phyloP scores from a whole-genome alignment of 2,888 invertebrate species.

The Melanophora roralis region DNA sequence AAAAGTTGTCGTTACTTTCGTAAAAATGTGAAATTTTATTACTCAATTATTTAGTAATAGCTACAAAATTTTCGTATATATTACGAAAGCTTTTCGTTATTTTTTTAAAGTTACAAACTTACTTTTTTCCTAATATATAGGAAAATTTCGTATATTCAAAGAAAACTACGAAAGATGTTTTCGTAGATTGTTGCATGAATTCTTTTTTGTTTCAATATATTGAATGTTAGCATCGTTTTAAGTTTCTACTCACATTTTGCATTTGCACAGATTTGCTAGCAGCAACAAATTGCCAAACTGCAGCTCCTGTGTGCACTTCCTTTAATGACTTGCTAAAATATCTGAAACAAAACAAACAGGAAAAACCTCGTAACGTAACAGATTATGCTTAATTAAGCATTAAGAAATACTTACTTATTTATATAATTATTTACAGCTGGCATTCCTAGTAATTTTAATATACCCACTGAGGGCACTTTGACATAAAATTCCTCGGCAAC shows the following conservation, averaged over 20 bases:
- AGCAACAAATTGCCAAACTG: constrained; percentile 66
- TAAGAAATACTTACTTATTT: constrained; percentile 69
- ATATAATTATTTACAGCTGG: constrained; percentile 68
- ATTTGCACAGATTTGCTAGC: constrained; percentile 58
- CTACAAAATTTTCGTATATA: no score
- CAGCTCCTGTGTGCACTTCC: constrained; percentile 56
- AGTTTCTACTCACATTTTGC: constrained; percentile 52
- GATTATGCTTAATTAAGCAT: not conserved
- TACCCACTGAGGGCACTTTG: constrained; percentile 69
- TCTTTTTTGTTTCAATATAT: no score
- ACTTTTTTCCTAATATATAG: no score
- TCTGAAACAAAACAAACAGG: constrained; percentile 46
- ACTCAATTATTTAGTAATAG: no score
- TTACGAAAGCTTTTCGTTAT: no score
- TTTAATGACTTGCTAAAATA: constrained; percentile 53
- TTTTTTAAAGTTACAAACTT: no score
- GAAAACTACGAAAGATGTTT: no score
- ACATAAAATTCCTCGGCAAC: constrained; percentile 66
- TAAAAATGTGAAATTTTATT: no score
- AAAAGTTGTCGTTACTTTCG: no score
- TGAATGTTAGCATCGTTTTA: no score
- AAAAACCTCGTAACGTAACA: not conserved
- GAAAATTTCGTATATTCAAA: no score
- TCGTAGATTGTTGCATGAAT: no score
- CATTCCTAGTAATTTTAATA: constrained; percentile 65